Evolutionary conservation across 1,140 invertebrate species (phyloP), one percentile per base, ranked within the genome.

Genomic region (Zophobas atratus): DNA sequence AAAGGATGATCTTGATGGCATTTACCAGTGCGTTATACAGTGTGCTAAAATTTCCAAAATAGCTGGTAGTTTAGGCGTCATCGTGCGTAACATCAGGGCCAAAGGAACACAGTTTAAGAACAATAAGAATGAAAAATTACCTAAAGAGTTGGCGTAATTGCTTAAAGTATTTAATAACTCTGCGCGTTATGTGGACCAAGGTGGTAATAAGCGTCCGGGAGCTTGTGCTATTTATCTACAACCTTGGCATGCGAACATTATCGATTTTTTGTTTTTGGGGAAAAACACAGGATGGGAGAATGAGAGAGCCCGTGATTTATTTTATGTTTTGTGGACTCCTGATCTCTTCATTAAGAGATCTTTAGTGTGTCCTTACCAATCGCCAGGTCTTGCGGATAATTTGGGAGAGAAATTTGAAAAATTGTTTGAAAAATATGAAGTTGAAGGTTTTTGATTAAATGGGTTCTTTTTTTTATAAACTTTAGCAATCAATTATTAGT

Each of bases 291-390:
- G 82, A 41, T 95, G 96, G 84, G 98, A 99, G 87, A 97, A 99
- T 87, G 87, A 93, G 41, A 88, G 97, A 75, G 98, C 98, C 0
- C 90, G 98, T 77, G 98, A 99, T 87, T 88, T 99, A n/a, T 99
- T 99, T 86, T 99, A 98, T 86, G 99, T 94, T 20, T 85, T 99
- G 5, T 99, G 99, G 99, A 97, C 99, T 81, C 97, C 98, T 2
- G 98, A 99, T 91, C 88, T 99, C 36, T 99, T 99, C 85, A 99
- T 99, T 98, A 91, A 95, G 86, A 90, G 99, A 60, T 95, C 94
- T 55, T 87, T 99, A 8, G 99, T 99, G 98, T 99, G 98, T 87
- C 98, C 98, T 0, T 91, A 97, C 85, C 93, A 98, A 84, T 96
- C 93, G 85, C 97, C 97, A 0, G 97, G 97, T 0, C 89, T 99